phyloP scores from a whole-genome alignment of 2,113 vertebrate species.

The Emydocephalus ijimae region DNA sequence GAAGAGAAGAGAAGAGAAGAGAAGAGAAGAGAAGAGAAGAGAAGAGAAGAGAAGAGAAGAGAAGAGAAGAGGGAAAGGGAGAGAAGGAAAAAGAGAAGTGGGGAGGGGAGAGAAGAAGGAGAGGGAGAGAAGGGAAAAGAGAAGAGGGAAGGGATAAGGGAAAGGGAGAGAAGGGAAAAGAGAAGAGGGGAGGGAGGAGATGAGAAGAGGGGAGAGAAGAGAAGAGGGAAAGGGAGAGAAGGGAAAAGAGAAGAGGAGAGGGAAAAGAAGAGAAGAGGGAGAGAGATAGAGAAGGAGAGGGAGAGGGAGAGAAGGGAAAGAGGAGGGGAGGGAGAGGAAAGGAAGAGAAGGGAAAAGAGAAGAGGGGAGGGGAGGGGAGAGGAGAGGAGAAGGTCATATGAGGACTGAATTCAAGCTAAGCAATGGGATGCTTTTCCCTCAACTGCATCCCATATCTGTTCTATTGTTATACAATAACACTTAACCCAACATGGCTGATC shows the following conservation, averaged over 20 bases:
- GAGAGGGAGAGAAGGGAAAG: not conserved
- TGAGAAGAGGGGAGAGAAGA: not conserved
- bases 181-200: accelerated
- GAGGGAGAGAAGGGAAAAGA: not conserved
- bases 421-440: not conserved
- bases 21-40: not conserved
- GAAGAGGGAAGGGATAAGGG: not conserved
- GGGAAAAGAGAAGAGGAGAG: not conserved
- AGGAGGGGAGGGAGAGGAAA: not conserved
- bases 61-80: not conserved
- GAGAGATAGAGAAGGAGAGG: not conserved
- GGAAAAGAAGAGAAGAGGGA: not conserved
- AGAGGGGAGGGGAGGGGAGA: not conserved
- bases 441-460: not conserved
- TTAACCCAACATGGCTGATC: not conserved
- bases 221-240: accelerated
- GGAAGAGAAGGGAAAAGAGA: not conserved
- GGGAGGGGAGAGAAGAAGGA: accelerated
- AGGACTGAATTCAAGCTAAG: not conserved
- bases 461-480: not conserved
- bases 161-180: too few species aligned
- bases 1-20: not conserved
- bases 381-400: not conserved
- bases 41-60: too few species aligned
- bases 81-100: not conserved